Evolutionary conservation across 64 coral and sea anemone species (phyloP), one percentile per base, ranked within the genome.

Genomic region (Trachythela sp.): DNA sequence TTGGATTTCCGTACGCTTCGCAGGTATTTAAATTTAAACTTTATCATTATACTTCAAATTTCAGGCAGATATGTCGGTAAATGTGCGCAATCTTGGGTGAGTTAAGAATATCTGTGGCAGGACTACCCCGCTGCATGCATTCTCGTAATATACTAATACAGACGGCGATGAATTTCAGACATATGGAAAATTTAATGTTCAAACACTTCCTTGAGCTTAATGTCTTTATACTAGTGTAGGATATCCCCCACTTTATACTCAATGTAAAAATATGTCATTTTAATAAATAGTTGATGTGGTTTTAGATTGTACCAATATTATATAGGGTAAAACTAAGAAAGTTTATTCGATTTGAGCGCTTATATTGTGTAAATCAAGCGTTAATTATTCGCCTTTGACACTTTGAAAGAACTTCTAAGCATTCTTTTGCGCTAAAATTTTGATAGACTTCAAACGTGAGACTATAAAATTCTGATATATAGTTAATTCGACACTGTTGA

Each of bases 1-100:
- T 80, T 80, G 75, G 75, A 35, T 36, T 80, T 80, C 75, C 75
- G 13, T 80, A 80, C 37, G 20, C 31, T 39, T 80, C 75, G 8
- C 75, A 80, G 75, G 75, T 80, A 80, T 37, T 18, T 13, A 80
- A 34, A 30, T 35, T 30, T 37, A 20, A 13, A 34, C 75, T 2
- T 37, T 80, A 18, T n/a, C 15, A 22, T 31, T 6, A 68, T n/a
- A n/a, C n/a, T n/a, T n/a, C 59, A 80, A 39, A 80, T 80, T 80
- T 36, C 75, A 14, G 13, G 8, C 15, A 6, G 6, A 64, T 64
- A 64, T 2, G 56, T n/a, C n/a, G n/a, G n/a, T n/a, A n/a, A n/a
- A n/a, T 59, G 54, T 59, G 14, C 54, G 54, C 24, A 59, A 59
- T 13, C 14, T 59, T 59, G 14, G 24, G 14, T 59, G 54, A 59